A percentile compares a stretch with the other conserved stretches of the same genome.
phyloP scores from a whole-genome alignment of 2,113 vertebrate species.

The Chaetodon auriga region DNA sequence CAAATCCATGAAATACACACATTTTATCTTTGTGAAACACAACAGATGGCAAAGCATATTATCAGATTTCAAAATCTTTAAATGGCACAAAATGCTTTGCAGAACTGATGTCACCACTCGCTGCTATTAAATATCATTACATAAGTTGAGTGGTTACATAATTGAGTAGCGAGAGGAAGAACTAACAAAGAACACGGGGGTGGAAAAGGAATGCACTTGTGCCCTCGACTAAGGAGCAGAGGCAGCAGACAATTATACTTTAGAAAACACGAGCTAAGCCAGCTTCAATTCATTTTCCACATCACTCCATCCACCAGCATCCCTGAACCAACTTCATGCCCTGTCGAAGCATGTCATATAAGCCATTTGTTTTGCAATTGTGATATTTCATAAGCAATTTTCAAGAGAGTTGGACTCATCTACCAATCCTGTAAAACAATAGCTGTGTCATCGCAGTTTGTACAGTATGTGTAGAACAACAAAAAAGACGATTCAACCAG shows the following conservation, averaged over 20 bases:
- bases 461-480: neutral
- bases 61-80: slow-evolving; percentile 35
- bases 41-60: slow-evolving; percentile 40
- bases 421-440: neutral
- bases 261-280: neutral
- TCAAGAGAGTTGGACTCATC: neutral
- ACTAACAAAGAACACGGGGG: slow-evolving; percentile 54
- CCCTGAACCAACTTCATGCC: neutral
- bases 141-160: slow-evolving; percentile 73
- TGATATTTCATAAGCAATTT: neutral
- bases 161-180: slow-evolving; percentile 63
- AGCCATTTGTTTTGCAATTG: neutral
- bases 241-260: slow-evolving; percentile 27
- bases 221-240: slow-evolving; percentile 43
- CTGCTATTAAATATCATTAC: slow-evolving; percentile 59
- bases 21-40: neutral
- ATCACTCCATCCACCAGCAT: neutral
- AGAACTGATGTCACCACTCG: slow-evolving; percentile 57
- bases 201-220: slow-evolving; percentile 50
- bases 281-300: slow-evolving; percentile 4
- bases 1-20: neutral
- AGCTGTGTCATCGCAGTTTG: too few relatives aligned
- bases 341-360: neutral
- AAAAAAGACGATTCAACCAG: neutral
- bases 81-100: slow-evolving; percentile 49